Conservation (phyloP, 2,113 vertebrate genomes). For the Ameiurus melas region DNA sequence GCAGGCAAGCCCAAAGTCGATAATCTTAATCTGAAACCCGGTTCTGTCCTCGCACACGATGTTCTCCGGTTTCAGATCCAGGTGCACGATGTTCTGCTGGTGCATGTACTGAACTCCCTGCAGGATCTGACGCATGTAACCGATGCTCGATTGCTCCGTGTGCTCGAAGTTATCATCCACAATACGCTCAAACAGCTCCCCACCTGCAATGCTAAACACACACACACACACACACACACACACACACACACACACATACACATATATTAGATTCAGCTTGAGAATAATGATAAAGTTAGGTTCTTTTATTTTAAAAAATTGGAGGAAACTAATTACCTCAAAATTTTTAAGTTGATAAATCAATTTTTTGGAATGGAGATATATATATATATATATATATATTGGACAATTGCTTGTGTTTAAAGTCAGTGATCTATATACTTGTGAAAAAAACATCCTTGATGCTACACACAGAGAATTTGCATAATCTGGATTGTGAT, state of each 20-base stretch:
- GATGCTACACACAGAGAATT: too few species aligned
- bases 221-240: conserved; percentile 34
- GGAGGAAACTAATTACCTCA: too few species aligned
- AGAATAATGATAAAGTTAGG: background rate
- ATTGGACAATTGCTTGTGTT: too few species aligned
- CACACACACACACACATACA: conserved; percentile 1
- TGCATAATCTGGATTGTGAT: too few species aligned
- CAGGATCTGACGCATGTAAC: conserved; percentile 90
- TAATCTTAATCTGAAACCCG: conserved; percentile 91
- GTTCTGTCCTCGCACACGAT: conserved; percentile 86
- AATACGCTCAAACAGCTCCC: conserved; percentile 94
- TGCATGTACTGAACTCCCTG: conserved; percentile 87
- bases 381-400: too few species aligned
- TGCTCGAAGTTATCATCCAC: conserved; percentile 87
- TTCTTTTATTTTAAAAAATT: too few species aligned
- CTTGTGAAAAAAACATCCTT: too few species aligned
- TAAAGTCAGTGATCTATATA: too few species aligned
- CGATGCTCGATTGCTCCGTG: conserved; percentile 83
- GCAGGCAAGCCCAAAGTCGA: conserved; percentile 93
- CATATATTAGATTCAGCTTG: background rate
- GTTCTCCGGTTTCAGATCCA: conserved; percentile 97
- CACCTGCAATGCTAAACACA: conserved; percentile 83
- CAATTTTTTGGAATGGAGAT: too few species aligned
- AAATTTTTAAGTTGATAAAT: too few species aligned
- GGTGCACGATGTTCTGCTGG: conserved; percentile 87